Base-by-base conservation (phyloP, 2,888 invertebrate genomes). In the Oligia fasciuncula region DNA sequence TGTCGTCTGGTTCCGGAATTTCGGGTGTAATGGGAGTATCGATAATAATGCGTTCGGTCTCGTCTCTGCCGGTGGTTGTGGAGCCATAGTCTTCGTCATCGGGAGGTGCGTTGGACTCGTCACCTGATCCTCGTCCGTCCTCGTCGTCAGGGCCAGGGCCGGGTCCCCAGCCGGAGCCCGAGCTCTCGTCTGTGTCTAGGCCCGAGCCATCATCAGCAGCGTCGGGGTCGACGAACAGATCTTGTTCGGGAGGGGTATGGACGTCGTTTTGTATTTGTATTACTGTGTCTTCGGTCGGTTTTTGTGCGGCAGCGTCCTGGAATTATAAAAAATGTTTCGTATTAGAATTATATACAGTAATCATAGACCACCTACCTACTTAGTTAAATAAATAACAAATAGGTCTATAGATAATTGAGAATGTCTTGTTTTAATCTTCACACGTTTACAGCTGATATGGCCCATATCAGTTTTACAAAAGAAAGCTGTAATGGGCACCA, bases 81-180 rank as follows among this genome's bases (percentile, higher is more conserved):
- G 86, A 75, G 86, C 81, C 91, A 92, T 93, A 96, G 94, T 96
- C 97, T 93, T 97, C 97, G 94, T 97, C 97, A 94, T 96, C 95
- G 6, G 94, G 94, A 77, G 91, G 92, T 82, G 92, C 92, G 87
- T 85, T 87, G 83, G 92, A 92, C 78, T 90, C 90, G 93, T 95
- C 95, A 95, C 96, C 96, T 95, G 95, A 95, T 89, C 96, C 96
- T 87, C 95, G 94, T 86, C 92, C 94, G 95, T 96, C 98, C 93
- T 98, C 98, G 97, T 98, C 98, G 97, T 98, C 98, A 85, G 98
- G 98, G 87, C 98, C 96, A 78, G 96, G 95, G 81, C 98, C 96
- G 81, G 96, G 94, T 87, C 96, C 98, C 97, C 97, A 98, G 87
- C 98, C 98, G 94, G 98, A 98, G 91, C 98, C 98, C 93, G 98